Evolutionary conservation across 2,113 vertebrate species (phyloP).

Genomic region (Diadophis punctatus): DNA sequence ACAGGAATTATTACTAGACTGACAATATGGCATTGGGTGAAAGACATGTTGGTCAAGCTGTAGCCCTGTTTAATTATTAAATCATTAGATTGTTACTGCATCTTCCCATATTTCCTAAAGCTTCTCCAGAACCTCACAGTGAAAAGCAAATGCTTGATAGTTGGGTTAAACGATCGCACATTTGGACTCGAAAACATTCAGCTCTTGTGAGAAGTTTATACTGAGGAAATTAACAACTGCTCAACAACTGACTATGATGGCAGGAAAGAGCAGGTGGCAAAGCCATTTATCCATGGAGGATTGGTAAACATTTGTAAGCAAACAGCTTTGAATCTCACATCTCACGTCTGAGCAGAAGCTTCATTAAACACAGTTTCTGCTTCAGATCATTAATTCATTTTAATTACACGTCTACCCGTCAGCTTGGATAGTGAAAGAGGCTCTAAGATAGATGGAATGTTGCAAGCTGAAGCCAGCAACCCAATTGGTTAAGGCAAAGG

Average conservation of each 20-base stretch:
- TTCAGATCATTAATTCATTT: slow-evolving; percentile 63
- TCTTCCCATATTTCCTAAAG: not conserved
- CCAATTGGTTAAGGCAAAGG: not conserved
- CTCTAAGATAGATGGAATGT: slow-evolving; percentile 22
- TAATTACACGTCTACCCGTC: slow-evolving; percentile 59
- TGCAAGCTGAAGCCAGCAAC: not conserved
- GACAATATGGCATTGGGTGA: not conserved
- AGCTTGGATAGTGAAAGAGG: not conserved
- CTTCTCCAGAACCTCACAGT: not conserved
- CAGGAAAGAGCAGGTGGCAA: slow-evolving; percentile 53
- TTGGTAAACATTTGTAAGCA: slow-evolving; percentile 59
- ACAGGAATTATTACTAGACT: not conserved
- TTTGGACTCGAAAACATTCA: not conserved
- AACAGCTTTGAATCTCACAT: slow-evolving; percentile 49
- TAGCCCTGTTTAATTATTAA: not conserved
- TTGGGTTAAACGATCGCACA: not conserved
- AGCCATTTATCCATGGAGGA: slow-evolving; percentile 32
- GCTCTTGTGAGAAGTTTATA: slow-evolving; percentile 37
- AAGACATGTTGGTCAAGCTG: not conserved
- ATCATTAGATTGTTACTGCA: not conserved
- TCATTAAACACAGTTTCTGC: slow-evolving; percentile 67
- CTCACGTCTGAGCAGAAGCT: slow-evolving; percentile 41
- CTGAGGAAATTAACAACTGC: slow-evolving; percentile 42
- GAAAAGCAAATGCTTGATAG: not conserved
- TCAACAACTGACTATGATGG: slow-evolving; percentile 23